Conservation (phyloP, 2,888 invertebrate species). For the Anthoptus insignis region DNA sequence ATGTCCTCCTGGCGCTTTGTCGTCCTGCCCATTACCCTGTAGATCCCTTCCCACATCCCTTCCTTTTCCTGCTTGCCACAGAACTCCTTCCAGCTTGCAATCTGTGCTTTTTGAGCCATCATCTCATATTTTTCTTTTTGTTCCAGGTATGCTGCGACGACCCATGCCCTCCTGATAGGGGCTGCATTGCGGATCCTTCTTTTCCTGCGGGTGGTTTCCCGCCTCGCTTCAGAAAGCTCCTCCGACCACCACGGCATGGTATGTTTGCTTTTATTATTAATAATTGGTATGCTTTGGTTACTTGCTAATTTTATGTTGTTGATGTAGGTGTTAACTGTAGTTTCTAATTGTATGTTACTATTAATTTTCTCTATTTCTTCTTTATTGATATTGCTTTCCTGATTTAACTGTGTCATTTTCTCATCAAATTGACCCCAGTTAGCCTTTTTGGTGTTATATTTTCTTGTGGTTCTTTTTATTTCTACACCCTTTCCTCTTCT, state of each 20-base stretch:
- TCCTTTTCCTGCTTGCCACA: slow-evolving; percentile 45
- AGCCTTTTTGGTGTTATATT: slow-evolving; percentile 1
- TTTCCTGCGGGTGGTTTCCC: not conserved
- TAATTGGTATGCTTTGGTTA: not conserved
- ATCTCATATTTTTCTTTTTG: slow-evolving; percentile 7
- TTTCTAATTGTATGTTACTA: not conserved
- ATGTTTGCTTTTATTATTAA: not conserved
- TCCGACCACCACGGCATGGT: not conserved
- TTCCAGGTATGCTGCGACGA: not conserved
- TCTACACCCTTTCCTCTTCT: not conserved
- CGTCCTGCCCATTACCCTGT: slow-evolving; percentile 37
- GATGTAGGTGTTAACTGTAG: not conserved
- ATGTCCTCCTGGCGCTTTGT: too few species aligned
- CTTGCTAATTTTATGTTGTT: not conserved
- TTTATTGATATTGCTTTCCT: too few species aligned
- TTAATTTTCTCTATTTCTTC: too few species aligned
- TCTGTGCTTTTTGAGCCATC: slow-evolving; percentile 35
- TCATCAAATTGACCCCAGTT: slow-evolving; percentile 16
- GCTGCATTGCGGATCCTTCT: not conserved
- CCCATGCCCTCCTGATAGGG: not conserved
- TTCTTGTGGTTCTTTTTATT: not conserved
- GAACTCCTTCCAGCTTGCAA: slow-evolving; percentile 46
- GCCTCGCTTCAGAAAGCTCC: not conserved
- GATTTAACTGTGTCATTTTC: slow-evolving; percentile 8
- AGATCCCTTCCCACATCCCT: slow-evolving; percentile 46